Base-by-base conservation (phyloP, 2,797 vertebrate species). In the Acanthiza pusilla region DNA sequence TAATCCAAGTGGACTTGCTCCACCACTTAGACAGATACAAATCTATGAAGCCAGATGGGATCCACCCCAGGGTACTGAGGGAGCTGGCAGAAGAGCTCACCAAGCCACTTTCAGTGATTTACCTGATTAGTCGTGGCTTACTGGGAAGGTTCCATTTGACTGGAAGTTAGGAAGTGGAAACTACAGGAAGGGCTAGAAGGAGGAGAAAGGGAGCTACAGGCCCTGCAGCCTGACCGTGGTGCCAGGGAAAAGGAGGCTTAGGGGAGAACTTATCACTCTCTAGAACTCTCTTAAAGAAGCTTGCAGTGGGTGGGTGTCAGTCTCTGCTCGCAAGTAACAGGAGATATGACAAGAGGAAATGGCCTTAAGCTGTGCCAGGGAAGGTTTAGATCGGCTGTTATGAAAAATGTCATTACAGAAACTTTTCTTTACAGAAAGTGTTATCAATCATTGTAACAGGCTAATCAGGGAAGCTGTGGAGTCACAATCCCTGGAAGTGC, bases 301-400 rank as follows among this genome's bases (percentile, higher is more conserved):
- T 48, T 42, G 34, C 19, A 60, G 40, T 26, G 13, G 5, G 40
- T 53, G 32, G 9, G 14, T 29, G 19, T 26, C 0, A 0, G 7
- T 34, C 13, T 70, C 18, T 51, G 51, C 62, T 51, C 25, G 8
- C 9, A 40, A 1, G 8, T 20, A 43, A 26, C 9, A 51, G 20
- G 22, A 4, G 32, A 14, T 13, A 60, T 13, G 20, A 65, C 10
- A 71, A n/a, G 65, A 65, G 8, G 10, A 36, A 60, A n/a, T 54
- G 15, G 30, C 23, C 23, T 54, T 16, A 38, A 26, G 15, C 5
- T 72, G 20, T 22, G 17, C 12, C 27, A 48, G 15, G 17, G 17
- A 60, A 36, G 12, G 15, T 18, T 66, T 71, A 71, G 23, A 38
- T 16, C n/a, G 6, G 3, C 18, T 48, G 3, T 43, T 26, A 38